These are phyloP conservation scores for Cichlasoma orientale DNA, from an alignment of 2,797 vertebrate genomes.

Conservation along the genomic window DNA sequence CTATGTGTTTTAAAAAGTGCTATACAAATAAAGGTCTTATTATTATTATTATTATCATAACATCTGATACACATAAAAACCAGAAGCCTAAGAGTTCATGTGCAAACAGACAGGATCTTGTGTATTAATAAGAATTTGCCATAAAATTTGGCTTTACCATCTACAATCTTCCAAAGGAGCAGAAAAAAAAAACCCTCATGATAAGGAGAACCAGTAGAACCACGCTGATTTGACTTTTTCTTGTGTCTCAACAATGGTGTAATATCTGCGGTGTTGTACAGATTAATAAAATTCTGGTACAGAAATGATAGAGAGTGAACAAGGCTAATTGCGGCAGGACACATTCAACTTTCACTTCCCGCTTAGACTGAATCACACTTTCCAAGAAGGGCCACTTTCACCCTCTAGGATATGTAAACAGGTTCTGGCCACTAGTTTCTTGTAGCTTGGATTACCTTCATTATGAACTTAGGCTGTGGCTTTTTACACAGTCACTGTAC, in stretches of 20 bases:
- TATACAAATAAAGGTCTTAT: too few relatives aligned
- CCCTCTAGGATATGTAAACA: conserved; percentile 42
- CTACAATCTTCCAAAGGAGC: background rate
- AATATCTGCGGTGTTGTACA: background rate
- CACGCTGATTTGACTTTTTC: background rate
- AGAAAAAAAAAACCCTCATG: background rate
- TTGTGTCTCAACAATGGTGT: background rate
- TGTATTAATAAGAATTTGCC: background rate
- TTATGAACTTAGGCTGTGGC: conserved; percentile 45
- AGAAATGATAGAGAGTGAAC: background rate
- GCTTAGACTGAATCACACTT: conserved; percentile 40
- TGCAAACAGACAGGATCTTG: background rate
- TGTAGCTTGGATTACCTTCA: conserved; percentile 59
- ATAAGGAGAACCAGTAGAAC: background rate
- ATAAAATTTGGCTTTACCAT: background rate
- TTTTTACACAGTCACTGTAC: conserved; percentile 31
- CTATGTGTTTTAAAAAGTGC: too few relatives aligned
- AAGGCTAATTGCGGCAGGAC: background rate
- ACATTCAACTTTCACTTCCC: background rate
- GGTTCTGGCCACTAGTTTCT: conserved; percentile 43
- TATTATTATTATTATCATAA: background rate
- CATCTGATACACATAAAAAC: background rate
- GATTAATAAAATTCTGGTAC: background rate
- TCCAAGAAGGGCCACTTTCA: conserved; percentile 53
- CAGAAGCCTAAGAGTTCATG: background rate